A percentile compares a stretch with the other conserved stretches of the same genome.
Conservation (phyloP, 1,140 invertebrate genomes). For the Drosophila setifemur region DNA sequence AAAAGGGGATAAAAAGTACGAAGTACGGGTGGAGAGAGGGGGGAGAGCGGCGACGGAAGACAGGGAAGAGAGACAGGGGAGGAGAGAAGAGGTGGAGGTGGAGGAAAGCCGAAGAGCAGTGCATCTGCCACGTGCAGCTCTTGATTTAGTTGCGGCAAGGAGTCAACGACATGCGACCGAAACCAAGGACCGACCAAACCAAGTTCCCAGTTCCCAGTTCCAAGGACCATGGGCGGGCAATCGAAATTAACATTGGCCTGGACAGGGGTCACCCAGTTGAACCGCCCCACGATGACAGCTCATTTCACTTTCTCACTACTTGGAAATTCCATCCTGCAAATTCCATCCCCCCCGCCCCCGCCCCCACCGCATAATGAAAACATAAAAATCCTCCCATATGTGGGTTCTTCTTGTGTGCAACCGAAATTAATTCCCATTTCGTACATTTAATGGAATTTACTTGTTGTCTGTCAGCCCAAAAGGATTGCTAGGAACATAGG, state of each 20-base stretch:
- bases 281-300: conserved; percentile 20
- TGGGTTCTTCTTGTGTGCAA: conserved; percentile 15
- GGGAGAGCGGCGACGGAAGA: background rate
- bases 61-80: background rate
- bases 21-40: background rate
- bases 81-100: background rate
- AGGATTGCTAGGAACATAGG: conserved; percentile 1
- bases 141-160: conserved; percentile 59
- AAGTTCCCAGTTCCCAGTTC: background rate
- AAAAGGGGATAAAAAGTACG: no score
- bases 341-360: background rate
- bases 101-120: background rate
- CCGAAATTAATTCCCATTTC: conserved; percentile 72
- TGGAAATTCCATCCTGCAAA: no score
- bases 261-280: conserved; percentile 8
- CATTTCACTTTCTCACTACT: conserved; percentile 67
- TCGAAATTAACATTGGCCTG: conserved; percentile 62
- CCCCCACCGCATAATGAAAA: conserved; percentile 20
- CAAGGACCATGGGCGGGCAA: conserved; percentile 40
- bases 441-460: conserved; percentile 70
- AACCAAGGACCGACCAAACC: background rate
- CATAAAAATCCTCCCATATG: conserved; percentile 34
- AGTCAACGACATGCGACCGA: conserved; percentile 60
- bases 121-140: conserved; percentile 69
- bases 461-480: conserved; percentile 58